A percentile compares a stretch with the other conserved stretches of the same genome.
Evolutionary conservation across 1,140 invertebrate genomes (phyloP).

Genomic region (Carcinoscorpius rotundicauda): DNA sequence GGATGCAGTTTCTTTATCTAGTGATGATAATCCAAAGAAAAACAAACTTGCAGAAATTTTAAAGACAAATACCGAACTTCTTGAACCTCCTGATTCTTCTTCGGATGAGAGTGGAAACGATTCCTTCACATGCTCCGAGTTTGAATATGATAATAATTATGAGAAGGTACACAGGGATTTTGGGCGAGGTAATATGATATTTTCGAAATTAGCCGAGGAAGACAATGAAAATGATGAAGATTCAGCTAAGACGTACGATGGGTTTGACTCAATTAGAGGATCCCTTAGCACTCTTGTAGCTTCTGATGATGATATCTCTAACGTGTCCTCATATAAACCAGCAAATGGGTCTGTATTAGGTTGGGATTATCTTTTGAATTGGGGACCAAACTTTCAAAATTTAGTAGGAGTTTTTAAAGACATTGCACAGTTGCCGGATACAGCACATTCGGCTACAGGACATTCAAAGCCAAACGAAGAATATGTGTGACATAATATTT

Average conservation of each 20-base stretch:
- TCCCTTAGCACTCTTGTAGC: slow-evolving; percentile 84
- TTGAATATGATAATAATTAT: slow-evolving; percentile 87
- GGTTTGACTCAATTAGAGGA: slow-evolving; percentile 82
- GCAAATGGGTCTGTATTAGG: slow-evolving; percentile 64
- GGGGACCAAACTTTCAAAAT: slow-evolving; percentile 91
- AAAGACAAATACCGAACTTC: slow-evolving; percentile 33
- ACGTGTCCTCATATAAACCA: slow-evolving; percentile 51
- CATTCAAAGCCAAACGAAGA: slow-evolving; percentile 29
- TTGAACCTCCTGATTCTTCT: slow-evolving; percentile 46
- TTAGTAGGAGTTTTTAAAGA: slow-evolving; percentile 91
- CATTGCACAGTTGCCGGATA: slow-evolving; percentile 83
- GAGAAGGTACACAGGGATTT: slow-evolving; percentile 44
- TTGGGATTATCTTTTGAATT: slow-evolving; percentile 89
- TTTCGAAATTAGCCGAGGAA: slow-evolving; percentile 51
- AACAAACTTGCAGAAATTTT: slow-evolving; percentile 31
- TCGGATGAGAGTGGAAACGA: slow-evolving; percentile 93
- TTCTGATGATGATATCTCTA: slow-evolving; percentile 68
- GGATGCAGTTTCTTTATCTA: slow-evolving; percentile 84
- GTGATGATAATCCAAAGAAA: slow-evolving; percentile 47
- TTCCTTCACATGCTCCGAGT: slow-evolving; percentile 95
- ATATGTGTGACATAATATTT: slow-evolving; percentile 24
- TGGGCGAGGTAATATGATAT: slow-evolving; percentile 42
- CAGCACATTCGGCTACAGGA: slow-evolving; percentile 29
- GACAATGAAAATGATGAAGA: slow-evolving; percentile 39
- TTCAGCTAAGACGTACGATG: slow-evolving; percentile 52